A percentile compares a stretch with the other conserved stretches of the same genome.
phyloP scores from a whole-genome alignment of 2,797 vertebrate genomes.

The Hapalemur alaotrensis region DNA sequence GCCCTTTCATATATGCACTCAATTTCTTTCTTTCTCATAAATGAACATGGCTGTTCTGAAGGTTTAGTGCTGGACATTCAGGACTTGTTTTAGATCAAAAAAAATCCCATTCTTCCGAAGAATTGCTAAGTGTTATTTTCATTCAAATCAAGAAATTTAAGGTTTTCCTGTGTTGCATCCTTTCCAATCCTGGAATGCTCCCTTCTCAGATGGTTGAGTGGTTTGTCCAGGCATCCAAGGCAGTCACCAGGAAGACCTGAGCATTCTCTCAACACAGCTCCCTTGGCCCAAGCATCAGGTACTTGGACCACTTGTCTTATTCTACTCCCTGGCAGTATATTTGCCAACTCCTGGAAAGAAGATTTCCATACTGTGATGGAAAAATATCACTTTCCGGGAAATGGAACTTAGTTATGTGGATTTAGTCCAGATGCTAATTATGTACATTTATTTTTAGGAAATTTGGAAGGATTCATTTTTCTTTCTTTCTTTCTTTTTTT shows the following conservation, averaged over 20 bases:
- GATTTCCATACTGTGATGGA: slow-evolving; percentile 36
- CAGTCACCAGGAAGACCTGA: background rate
- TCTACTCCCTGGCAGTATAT: background rate
- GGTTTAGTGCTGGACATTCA: background rate
- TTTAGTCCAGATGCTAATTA: slow-evolving; percentile 66
- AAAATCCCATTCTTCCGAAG: background rate
- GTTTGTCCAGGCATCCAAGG: background rate
- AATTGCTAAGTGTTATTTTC: background rate
- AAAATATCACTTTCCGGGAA: slow-evolving; percentile 55
- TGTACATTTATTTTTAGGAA: slow-evolving; percentile 68
- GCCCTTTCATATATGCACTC: background rate
- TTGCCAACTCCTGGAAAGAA: background rate
- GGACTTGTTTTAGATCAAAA: background rate
- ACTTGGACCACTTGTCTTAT: background rate
- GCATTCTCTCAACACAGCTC: background rate
- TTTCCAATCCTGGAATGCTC: background rate
- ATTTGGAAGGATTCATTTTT: slow-evolving; percentile 30
- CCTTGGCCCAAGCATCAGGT: background rate
- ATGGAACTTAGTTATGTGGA: slow-evolving; percentile 18
- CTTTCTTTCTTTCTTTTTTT: background rate
- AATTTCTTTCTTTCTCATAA: background rate
- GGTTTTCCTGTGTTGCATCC: background rate
- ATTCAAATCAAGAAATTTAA: background rate
- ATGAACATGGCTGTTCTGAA: background rate
- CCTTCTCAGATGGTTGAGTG: background rate